A percentile compares a stretch with the other conserved stretches of the same genome.
Evolutionary conservation across 2,113 vertebrate species (phyloP).

Genomic region (Sterrhoptilus dennistouni): DNA sequence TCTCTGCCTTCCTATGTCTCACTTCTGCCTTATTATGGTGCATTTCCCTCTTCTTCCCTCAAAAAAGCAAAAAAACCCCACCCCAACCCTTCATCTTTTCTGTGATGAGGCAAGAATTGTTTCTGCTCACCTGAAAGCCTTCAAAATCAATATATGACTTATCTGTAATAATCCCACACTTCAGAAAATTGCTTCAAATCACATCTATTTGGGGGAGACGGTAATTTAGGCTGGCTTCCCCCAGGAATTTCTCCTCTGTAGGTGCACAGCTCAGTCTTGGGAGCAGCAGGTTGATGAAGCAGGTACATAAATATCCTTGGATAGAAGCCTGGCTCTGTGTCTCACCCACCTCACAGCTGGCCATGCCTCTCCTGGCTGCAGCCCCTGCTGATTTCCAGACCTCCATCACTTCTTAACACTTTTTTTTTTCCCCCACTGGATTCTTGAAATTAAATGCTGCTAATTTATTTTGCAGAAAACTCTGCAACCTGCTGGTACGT

Average conservation of each 20-base stretch:
- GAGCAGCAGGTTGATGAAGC: not conserved
- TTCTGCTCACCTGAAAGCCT: not conserved
- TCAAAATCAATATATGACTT: constrained; percentile 30
- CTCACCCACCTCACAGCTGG: not conserved
- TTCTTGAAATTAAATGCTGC: constrained; percentile 6
- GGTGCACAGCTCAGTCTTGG: fast-evolving
- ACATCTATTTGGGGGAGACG: not conserved
- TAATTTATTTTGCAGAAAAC: constrained; percentile 21
- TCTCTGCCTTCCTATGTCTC: not conserved
- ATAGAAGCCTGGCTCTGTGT: not conserved
- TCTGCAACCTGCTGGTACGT: not conserved
- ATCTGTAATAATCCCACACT: constrained; percentile 10
- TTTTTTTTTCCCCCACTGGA: not conserved
- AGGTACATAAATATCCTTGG: not conserved
- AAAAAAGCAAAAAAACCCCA: not conserved
- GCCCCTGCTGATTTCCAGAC: not conserved
- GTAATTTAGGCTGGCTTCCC: not conserved
- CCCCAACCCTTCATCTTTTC: not conserved
- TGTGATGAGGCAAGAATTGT: not conserved
- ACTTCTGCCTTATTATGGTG: not conserved
- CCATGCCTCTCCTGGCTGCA: not conserved
- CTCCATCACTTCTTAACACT: not conserved
- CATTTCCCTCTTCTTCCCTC: not conserved
- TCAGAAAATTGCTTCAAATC: constrained; percentile 23
- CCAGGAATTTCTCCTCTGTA: not conserved